Base-by-base conservation (phyloP, 2,113 vertebrate species). In the Columbina picui region DNA sequence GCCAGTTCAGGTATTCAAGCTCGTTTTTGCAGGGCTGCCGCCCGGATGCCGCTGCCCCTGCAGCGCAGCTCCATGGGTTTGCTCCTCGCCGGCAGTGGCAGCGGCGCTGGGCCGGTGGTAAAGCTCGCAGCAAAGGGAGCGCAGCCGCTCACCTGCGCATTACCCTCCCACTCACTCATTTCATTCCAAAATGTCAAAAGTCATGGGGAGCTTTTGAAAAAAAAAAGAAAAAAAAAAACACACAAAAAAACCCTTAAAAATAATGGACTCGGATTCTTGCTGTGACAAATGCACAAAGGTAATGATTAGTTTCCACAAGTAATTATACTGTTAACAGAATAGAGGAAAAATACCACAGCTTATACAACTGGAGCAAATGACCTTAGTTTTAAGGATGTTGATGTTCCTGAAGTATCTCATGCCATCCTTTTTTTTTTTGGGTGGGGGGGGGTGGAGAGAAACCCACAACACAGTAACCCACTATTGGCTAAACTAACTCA, bases 251-350 rank as follows among this genome's bases (percentile, higher is more conserved):
- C 47, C 47, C 6, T 55, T n/a, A 41, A 84, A 93, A 94, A 92
- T 85, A 97, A 74, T 91, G 80, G 87, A 73, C 45, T 94, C 6
- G 0, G 64, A 50, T 71, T 84, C 94, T 91, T 52, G 90, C 83
- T 84, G 90, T 90, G 90, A 38, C 41, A 83, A 96, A 97, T 95
- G 90, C 64, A 64, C 4, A 2, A 38, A 70, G 91, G 56, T 60
- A 93, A 94, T 96, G 71, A 93, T 52, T 96, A 82, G 86, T 96
- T 97, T 94, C 82, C 87, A 77, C 56, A 80, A 94, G 83, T 97
- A 97, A 98, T 97, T 97, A 84, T 84, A 64, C 59, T 64, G 73
- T 91, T 94, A 97, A 96, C 96, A 95, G 96, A 96, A 91, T 88
- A 92, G 91, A 91, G 84, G 0, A 38, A 70, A 71, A 69, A 43